These are phyloP conservation scores for Teleogryllus occipitalis DNA, from an alignment of 1,140 invertebrate species.

Conservation along the genomic window DNA sequence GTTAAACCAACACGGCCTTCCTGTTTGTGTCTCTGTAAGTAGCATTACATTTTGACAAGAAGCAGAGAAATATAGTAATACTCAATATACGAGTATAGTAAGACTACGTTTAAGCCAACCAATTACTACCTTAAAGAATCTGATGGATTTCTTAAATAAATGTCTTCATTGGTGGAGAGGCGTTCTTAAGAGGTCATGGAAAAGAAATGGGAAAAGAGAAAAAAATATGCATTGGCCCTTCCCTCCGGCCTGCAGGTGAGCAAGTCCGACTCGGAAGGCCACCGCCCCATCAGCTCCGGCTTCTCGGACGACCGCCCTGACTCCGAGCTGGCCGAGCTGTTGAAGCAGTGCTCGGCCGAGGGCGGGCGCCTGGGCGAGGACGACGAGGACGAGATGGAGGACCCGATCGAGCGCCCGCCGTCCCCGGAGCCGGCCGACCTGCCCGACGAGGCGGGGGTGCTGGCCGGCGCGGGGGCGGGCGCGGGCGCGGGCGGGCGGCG, in stretches of 20 bases:
- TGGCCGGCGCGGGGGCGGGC: conserved; percentile 37
- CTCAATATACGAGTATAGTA: too few relatives aligned
- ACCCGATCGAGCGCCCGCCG: conserved; percentile 40
- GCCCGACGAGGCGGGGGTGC: conserved; percentile 43
- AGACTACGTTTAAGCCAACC: too few relatives aligned
- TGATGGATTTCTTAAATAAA: too few relatives aligned
- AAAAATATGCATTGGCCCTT: too few relatives aligned
- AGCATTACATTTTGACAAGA: too few relatives aligned
- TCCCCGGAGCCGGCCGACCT: conserved; percentile 41
- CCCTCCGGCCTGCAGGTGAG: conserved; percentile 25
- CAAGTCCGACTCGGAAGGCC: conserved; percentile 35
- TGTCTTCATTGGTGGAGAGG: too few relatives aligned
- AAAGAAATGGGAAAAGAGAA: too few relatives aligned
- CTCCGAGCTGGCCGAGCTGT: conserved; percentile 37
- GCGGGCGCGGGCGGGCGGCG: conserved; percentile 31
- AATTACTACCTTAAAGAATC: too few relatives aligned
- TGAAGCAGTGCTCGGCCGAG: conserved; percentile 33
- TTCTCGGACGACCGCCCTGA: conserved; percentile 38
- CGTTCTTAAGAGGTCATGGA: too few relatives aligned
- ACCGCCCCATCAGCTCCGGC: conserved; percentile 31
- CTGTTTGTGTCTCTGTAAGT: too few relatives aligned
- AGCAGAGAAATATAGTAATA: too few relatives aligned
- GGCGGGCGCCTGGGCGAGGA: conserved; percentile 8
- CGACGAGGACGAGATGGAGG: conserved; percentile 32
- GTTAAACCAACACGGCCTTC: too few relatives aligned